phyloP scores from a whole-genome alignment of 2,888 invertebrate genomes.

The Agonum fuliginosum region DNA sequence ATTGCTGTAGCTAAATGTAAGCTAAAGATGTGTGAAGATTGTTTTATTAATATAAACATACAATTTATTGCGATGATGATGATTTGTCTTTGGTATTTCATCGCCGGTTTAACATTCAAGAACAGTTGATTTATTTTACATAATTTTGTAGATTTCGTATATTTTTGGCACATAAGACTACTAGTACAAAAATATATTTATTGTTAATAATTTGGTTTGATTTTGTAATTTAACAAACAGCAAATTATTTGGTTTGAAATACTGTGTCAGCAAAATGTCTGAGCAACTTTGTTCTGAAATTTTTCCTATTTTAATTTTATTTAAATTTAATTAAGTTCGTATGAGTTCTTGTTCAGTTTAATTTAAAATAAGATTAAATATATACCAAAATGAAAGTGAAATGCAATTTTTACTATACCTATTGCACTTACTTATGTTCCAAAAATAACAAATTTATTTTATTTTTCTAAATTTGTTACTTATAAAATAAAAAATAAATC shows the following conservation, averaged over 20 bases:
- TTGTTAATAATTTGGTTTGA: too few relatives aligned
- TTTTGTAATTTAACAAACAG: too few relatives aligned
- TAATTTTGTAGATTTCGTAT: neutral
- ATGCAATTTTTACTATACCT: too few relatives aligned
- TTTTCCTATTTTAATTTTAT: too few relatives aligned
- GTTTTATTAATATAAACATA: slow-evolving; percentile 11
- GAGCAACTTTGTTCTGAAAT: too few relatives aligned
- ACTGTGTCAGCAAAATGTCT: too few relatives aligned
- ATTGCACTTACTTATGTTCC: too few relatives aligned
- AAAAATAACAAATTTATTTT: neutral
- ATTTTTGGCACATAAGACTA: neutral
- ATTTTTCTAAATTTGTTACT: neutral
- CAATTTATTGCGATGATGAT: neutral
- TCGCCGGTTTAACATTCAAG: neutral
- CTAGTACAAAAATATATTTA: neutral
- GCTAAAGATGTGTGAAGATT: slow-evolving; percentile 6
- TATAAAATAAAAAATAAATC: neutral
- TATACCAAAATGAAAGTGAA: too few relatives aligned
- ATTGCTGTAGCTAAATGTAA: slow-evolving; percentile 38
- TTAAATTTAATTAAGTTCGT: too few relatives aligned
- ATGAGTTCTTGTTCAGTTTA: too few relatives aligned
- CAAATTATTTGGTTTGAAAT: too few relatives aligned
- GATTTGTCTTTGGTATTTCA: neutral
- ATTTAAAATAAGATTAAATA: too few relatives aligned
- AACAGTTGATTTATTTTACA: neutral